Conservation (phyloP, 2,888 invertebrate genomes). For the Chrysina gloriosa region DNA sequence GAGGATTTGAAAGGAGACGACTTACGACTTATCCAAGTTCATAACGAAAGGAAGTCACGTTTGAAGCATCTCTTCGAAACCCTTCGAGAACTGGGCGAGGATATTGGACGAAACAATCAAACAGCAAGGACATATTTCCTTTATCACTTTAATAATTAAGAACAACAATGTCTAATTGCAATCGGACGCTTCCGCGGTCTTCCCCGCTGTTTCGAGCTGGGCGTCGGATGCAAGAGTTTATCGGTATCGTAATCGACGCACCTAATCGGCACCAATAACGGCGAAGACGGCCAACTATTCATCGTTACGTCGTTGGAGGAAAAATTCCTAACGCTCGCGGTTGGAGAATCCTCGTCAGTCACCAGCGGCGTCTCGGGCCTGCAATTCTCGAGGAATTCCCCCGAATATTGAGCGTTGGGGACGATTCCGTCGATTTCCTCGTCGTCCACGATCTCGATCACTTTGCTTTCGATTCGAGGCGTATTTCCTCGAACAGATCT, state of each 20-base stretch:
- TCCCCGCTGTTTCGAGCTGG: background rate
- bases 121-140: too few species aligned
- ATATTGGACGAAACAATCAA: too few species aligned
- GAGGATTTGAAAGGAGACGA: too few species aligned
- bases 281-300: background rate
- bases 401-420: background rate
- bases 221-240: background rate
- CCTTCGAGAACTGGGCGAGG: too few species aligned
- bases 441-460: background rate
- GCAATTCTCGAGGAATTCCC: too few species aligned
- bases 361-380: background rate
- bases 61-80: too few species aligned
- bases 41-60: too few species aligned
- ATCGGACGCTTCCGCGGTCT: background rate
- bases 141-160: too few species aligned
- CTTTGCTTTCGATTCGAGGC: background rate
- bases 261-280: background rate
- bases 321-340: too few species aligned
- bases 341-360: too few species aligned
- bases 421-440: background rate
- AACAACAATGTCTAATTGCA: background rate
- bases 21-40: too few species aligned
- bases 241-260: conserved; percentile 6
- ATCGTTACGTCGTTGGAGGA: too few species aligned
- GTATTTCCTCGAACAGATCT: background rate